Evolutionary conservation across 2,888 invertebrate species (phyloP), one percentile per base, ranked within the genome.

Genomic region (Acleris cristana): DNA sequence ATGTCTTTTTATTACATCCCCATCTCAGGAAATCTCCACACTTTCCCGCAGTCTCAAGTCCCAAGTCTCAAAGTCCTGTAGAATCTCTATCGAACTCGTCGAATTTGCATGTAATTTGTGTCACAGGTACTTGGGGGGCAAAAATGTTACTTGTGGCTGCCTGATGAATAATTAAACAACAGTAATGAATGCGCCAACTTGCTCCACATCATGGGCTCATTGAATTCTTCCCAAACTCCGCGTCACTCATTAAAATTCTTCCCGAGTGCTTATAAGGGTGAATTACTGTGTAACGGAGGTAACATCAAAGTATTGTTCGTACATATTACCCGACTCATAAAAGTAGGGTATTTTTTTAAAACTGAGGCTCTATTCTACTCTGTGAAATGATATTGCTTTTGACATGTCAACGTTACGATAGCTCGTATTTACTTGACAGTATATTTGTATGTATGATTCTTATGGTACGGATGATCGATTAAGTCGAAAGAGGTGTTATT

Each of bases 151-250:
- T 80, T 79, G 79, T 77, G 73, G 76, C 53, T 68, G 77, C 73
- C 81, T 85, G 83, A 82, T 89, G 88, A 90, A 90, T 89, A 88
- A 40, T 88, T 89, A 85, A 87, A 83, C 80, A 84, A 85, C 84
- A 80, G 79, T 89, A 88, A 88, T 86, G 82, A 87, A 87, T 83
- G 85, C 85, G 78, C 76, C 79, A 85, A 87, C 81, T 87, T 88
- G 78, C 80, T 84, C 81, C 76, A 85, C 84, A 85, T 88, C 88
- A 87, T 82, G 76, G 75, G 81, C 84, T 88, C 87, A 87, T 87
- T 87, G 86, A 89, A 88, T 88, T 84, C 85, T 86, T 88, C 79
- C 73, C 76, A 73, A 86, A 82, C 79, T 79, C 72, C 71, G 72
- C 76, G 76, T 74, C 75, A 80, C 82, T 87, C 80, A 79, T 87